Conservation (phyloP, 2,797 vertebrate genomes). For the Myotis pilosus region DNA sequence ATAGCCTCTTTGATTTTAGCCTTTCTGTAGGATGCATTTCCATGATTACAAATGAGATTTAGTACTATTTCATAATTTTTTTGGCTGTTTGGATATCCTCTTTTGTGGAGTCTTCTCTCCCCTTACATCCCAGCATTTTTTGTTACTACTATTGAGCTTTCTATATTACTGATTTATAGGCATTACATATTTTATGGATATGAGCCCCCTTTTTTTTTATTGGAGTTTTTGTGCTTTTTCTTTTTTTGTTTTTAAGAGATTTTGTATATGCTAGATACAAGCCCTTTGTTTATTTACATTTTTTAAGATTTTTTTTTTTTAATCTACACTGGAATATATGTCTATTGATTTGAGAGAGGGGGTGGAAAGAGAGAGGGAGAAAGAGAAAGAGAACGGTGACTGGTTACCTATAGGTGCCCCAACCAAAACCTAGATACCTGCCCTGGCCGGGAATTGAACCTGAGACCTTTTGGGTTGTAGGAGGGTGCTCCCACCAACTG, state of each 20-base stretch:
- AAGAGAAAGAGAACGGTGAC: background rate
- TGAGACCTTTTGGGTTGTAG: background rate
- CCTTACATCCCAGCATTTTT: background rate
- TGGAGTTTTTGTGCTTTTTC: background rate
- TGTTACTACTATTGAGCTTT: background rate
- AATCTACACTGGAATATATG: background rate
- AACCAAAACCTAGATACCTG: background rate
- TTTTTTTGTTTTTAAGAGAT: background rate
- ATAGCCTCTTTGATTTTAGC: background rate
- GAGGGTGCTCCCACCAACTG: background rate
- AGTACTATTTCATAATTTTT: background rate
- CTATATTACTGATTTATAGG: background rate
- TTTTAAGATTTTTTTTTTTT: background rate
- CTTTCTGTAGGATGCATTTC: background rate
- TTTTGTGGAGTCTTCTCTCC: background rate
- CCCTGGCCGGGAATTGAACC: background rate
- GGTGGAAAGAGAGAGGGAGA: background rate
- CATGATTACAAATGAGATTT: background rate
- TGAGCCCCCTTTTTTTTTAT: background rate
- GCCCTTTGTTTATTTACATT: constrained; percentile 11
- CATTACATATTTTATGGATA: background rate
- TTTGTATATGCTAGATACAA: background rate
- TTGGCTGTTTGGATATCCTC: background rate
- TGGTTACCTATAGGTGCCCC: background rate
- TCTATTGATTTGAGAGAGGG: background rate